Evolutionary conservation across 1,140 invertebrate genomes (phyloP), one percentile per base, ranked within the genome.

Genomic region (Trichonephila inaurata): DNA sequence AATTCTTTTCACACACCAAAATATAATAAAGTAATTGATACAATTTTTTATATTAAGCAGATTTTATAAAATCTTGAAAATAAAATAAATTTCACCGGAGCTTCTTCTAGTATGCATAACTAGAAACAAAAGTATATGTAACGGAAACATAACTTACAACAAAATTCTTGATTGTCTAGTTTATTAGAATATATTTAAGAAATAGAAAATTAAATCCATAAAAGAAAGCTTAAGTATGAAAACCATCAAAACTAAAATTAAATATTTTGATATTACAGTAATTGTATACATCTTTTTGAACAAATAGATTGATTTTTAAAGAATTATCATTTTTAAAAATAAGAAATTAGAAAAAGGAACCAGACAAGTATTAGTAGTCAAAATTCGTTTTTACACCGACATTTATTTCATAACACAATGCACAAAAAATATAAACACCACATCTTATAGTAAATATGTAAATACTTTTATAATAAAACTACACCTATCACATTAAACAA

Each of bases 121-220:
- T 6, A 64, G 33, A 64, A 21, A 64, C 62, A 64, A 21, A 51
- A 10, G 51, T 12, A 51, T 51, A 51, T 51, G 10, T 51, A 51
- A 51, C 10, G 51, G 10, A 51, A 51, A 51, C 10, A 51, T 8
- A 51, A 10, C 5, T 51, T 51, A 51, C 7, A 51, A 5, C 51
- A 51, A 51, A 51, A 64, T 64, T 64, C 62, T 64, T 64, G 72
- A 77, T 40, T 77, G 72, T 77, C 72, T 77, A 77, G 72, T 77
- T 77, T 40, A 77, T 24, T 72, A 16, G 14, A 72, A 72, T 72
- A 77, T 19, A 33, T 6, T 77, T 40, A 33, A 18, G 24, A 40
- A 40, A 33, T 33, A 18, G 14, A 16, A 33, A 33, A 14, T 40
- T 33, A 40, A 28, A 77, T 14, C n/a, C 5, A 77, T 12, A 77